Evolutionary conservation across 2,113 vertebrate species (phyloP), one percentile per base, ranked within the genome.

Genomic region (Cyphomyrus discorhynchus): DNA sequence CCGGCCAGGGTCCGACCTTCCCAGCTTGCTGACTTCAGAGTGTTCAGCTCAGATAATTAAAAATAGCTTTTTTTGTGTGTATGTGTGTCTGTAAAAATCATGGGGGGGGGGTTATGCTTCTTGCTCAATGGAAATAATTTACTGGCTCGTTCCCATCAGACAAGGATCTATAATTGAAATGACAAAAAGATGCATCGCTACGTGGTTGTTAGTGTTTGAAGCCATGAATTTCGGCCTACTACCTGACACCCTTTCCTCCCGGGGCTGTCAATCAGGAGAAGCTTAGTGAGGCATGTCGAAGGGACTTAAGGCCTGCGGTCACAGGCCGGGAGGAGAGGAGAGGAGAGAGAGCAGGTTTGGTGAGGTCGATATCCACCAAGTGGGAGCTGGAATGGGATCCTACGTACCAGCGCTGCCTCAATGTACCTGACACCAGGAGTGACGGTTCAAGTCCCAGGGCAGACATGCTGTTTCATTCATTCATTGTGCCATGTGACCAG

Each of bases 151-250:
- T 94, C 92, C 92, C 93, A 92, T 95, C 93, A 94, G 94, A 95
- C 94, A 93, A 92, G 94, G 94, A 95, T 95, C 96, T 96, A 92
- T 96, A 96, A 96, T 96, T 96, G 95, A 96, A 96, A 94, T 96
- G 95, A 96, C 95, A 96, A 95, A 96, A 96, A 96, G 95, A 96
- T 94, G 94, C 94, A 96, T 95, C 91, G 91, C 93, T 91, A 91
- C 92, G 87, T 91, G 39, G 92, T 93, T 92, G 94, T 94, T 94
- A 92, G 93, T 91, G 91, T 93, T 93, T 90, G 92, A 93, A 94
- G 93, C 93, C 70, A 92, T 95, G 94, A 95, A 95, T 95, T 95
- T 92, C 35, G 88, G 85, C 88, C 90, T 53, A 90, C 88, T 90
- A 90, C 90, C 92, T 89, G 93, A 94, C 93, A 91, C 89, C 66